Base-by-base conservation (phyloP, 2,888 invertebrate genomes). In the Eugnorisma glareosa region DNA sequence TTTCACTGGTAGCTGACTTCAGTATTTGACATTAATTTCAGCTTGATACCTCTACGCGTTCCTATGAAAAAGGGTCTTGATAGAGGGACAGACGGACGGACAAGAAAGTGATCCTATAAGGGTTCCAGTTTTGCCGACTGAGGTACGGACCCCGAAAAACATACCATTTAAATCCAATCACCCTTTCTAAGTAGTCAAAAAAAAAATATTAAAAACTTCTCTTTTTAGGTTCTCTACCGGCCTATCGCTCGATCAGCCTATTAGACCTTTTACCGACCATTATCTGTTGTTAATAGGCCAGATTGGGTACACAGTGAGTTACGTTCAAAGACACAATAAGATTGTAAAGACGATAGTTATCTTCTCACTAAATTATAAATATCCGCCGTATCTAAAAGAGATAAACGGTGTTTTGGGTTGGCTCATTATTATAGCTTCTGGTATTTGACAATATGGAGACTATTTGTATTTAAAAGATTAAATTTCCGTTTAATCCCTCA, bases 221-320 rank as follows among this genome's bases (percentile, higher is more conserved):
- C 11, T 59, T 37, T 78, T 66, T 37, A 28, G 2, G 15, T 24
- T 72, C 11, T 57, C 28, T 45, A n/a, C 8, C 4, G 10, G 1
- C 24, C 40, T 68, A 69, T 82, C 66, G 31, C 35, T 63, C 35
- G n/a, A 75, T 73, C 71, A 61, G 57, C 61, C 73, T 67, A 71
- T 72, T 70, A 83, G 57, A 67, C 67, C 28, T 76, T 66, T 79
- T 66, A 1, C 3, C 35, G 67, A 1, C 84, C 70, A 83, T 83
- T 80, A 83, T 83, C 81, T 73, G 45, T 76, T 64, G 75, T 83
- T 80, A 83, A 79, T 83, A 63, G 61, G 21, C 31, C 24, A 75
- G 54, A 75, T 76, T 75, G 45, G 67, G 48, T 28, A 59, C 70
- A n/a, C 54, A 48, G 59, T 83, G 75, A 80, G 45, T 70, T 40